Conservation (phyloP, 2,888 invertebrate species). For the Drosophila mimica region DNA sequence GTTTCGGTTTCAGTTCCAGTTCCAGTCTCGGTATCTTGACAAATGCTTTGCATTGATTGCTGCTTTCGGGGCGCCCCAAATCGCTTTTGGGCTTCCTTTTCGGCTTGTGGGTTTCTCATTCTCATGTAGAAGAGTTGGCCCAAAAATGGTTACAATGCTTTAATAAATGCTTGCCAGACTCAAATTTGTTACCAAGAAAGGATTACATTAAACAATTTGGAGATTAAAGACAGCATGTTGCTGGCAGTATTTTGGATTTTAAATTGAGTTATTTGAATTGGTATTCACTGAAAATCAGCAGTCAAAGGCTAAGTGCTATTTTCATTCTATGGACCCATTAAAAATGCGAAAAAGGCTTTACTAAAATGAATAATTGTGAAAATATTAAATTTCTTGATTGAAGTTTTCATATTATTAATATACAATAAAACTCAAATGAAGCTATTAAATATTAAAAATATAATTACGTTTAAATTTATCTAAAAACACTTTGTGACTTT, state of each 20-base stretch:
- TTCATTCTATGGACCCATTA: no score
- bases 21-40: slow-evolving; percentile 39
- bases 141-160: not conserved
- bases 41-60: slow-evolving; percentile 62
- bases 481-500: no score
- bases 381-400: no score
- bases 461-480: no score
- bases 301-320: not conserved
- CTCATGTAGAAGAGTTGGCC: not conserved
- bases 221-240: not conserved
- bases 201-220: not conserved
- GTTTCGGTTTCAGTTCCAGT: not conserved
- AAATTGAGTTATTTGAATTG: not conserved
- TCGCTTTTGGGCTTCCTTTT: slow-evolving; percentile 28
- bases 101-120: slow-evolving; percentile 1
- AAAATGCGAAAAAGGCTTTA: no score
- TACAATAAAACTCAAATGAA: no score
- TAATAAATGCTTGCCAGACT: not conserved
- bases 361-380: no score
- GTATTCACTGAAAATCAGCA: not conserved
- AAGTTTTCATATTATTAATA: no score
- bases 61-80: slow-evolving; percentile 29
- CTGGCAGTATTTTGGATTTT: not conserved
- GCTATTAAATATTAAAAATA: no score
- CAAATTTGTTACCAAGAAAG: not conserved